These are phyloP conservation scores for Brenthis hecate DNA, from an alignment of 2,888 invertebrate species.

Conservation along the genomic window DNA sequence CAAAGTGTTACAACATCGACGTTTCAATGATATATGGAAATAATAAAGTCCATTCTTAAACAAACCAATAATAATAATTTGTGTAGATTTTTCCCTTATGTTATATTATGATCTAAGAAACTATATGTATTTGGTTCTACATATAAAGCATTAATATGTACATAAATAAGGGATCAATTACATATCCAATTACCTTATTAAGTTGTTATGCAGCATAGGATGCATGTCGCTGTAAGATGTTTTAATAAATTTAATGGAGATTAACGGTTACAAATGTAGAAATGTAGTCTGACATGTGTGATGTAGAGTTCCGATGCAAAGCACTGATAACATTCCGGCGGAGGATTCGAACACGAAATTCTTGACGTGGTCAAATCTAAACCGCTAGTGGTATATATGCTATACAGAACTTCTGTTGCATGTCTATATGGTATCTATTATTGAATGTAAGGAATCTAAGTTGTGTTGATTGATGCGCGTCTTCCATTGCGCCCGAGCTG, in stretches of 20 bases:
- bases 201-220: constrained; percentile 48
- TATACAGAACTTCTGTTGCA: constrained; percentile 46
- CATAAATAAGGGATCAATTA: constrained; percentile 54
- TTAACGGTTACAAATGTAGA: constrained; percentile 68
- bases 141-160: neutral
- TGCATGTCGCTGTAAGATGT: constrained; percentile 41
- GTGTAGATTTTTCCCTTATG: no score
- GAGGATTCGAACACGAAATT: constrained; percentile 75
- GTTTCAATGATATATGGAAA: constrained; percentile 28
- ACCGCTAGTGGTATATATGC: constrained; percentile 62
- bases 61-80: neutral
- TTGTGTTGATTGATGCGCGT: constrained; percentile 71
- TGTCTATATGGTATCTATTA: constrained; percentile 50
- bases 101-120: no score
- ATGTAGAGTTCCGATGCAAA: constrained; percentile 69
- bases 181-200: constrained; percentile 72
- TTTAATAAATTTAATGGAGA: constrained; percentile 42
- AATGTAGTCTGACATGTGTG: constrained; percentile 65
- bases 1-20: constrained; percentile 38
- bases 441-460: constrained; percentile 70
- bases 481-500: constrained; percentile 66
- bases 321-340: constrained; percentile 78
- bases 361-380: constrained; percentile 68
- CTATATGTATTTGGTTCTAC: no score
- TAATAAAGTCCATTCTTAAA: neutral